A percentile compares a stretch with the other conserved stretches of the same genome.
Conservation (phyloP, 2,113 vertebrate genomes). For the Catharus bicknelli region DNA sequence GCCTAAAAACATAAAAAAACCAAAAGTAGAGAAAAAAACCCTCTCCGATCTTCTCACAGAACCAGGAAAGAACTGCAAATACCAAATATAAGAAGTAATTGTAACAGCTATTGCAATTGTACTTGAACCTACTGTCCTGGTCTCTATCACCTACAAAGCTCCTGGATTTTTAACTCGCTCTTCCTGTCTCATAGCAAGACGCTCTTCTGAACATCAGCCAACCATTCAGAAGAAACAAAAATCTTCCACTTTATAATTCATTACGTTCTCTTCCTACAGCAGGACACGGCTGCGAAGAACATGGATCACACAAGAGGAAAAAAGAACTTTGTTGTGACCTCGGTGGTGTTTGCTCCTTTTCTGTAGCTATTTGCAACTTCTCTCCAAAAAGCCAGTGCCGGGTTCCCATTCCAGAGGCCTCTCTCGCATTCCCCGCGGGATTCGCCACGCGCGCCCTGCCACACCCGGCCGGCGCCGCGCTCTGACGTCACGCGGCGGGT, state of each 20-base stretch:
- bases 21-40: neutral
- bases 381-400: neutral
- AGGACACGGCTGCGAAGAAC: neutral
- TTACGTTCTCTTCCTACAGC: neutral
- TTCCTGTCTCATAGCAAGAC: neutral
- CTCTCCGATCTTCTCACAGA: neutral
- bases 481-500: rapidly evolving
- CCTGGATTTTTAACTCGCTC: neutral
- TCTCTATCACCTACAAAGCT: neutral
- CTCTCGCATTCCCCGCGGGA: too few relatives aligned
- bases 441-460: too few relatives aligned
- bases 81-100: neutral
- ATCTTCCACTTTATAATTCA: slow-evolving; percentile 10
- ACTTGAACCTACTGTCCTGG: neutral
- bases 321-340: neutral
- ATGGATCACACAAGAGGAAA: neutral
- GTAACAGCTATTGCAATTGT: neutral
- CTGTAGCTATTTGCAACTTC: neutral
- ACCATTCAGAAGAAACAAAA: neutral
- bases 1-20: neutral
- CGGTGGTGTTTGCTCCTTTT: neutral
- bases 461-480: neutral
- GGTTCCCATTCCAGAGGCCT: neutral
- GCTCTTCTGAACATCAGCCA: neutral
- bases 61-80: neutral